These are phyloP conservation scores for Frankliniella intonsa DNA, from an alignment of 2,888 invertebrate genomes.

Conservation along the genomic window DNA sequence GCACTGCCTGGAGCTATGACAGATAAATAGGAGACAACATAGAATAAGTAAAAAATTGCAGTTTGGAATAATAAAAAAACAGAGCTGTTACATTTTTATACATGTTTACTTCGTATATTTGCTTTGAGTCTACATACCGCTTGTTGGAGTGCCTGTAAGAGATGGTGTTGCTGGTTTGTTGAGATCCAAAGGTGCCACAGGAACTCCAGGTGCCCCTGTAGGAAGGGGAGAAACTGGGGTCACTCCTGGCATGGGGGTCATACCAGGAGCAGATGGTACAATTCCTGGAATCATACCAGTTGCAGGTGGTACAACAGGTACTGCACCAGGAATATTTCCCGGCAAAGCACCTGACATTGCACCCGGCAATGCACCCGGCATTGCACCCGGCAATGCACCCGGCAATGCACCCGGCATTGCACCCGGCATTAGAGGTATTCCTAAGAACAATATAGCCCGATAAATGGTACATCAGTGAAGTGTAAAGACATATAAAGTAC, in stretches of 20 bases:
- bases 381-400: background rate
- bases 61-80: background rate
- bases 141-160: conserved; percentile 4
- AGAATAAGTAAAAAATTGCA: background rate
- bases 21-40: background rate
- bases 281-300: background rate
- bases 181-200: conserved; percentile 1
- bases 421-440: background rate
- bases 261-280: conserved; percentile 31
- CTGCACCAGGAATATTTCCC: background rate
- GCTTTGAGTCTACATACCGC: background rate
- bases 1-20: background rate
- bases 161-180: background rate
- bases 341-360: background rate
- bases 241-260: conserved; percentile 33
- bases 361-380: background rate
- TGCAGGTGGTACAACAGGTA: background rate
- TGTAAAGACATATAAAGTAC: no score
- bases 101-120: background rate
- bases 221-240: background rate
- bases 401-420: background rate
- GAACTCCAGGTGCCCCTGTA: background rate
- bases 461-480: no score
- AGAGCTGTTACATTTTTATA: background rate
- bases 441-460: no score